phyloP scores from a whole-genome alignment of 2,113 vertebrate genomes.

The Chaenogobius annularis region DNA sequence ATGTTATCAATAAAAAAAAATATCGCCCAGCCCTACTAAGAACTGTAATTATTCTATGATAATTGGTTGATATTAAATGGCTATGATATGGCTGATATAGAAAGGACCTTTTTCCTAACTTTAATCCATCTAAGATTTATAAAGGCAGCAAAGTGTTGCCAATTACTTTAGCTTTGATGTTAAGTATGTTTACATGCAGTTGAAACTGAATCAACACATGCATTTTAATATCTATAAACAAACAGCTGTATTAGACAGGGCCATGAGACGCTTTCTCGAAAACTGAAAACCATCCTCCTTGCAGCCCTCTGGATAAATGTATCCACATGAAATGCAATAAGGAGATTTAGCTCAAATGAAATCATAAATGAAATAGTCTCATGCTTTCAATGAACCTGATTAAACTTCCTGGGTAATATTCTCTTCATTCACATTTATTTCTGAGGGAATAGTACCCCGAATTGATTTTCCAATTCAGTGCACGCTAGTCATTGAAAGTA shows the following conservation, averaged over 20 bases:
- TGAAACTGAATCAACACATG: neutral
- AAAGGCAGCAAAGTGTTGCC: neutral
- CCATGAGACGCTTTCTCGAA: neutral
- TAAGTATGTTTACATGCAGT: neutral
- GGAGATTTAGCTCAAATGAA: conserved; percentile 12
- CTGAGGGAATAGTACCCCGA: neutral
- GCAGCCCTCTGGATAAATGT: conserved; percentile 6
- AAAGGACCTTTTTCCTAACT: no score
- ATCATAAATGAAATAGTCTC: conserved; percentile 23
- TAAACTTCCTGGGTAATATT: conserved; percentile 9
- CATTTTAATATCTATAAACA: neutral
- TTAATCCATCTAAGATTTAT: neutral
- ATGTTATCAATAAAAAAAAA: no score
- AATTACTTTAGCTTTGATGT: neutral
- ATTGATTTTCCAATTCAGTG: conserved; percentile 24
- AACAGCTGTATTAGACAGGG: conserved; percentile 1
- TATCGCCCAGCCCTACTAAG: neutral
- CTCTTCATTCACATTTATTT: conserved; percentile 27
- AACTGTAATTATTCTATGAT: neutral
- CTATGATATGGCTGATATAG: no score
- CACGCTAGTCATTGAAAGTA: neutral
- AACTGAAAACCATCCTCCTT: neutral
- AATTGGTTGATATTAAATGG: no score
- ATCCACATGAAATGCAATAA: neutral
- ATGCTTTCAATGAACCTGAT: conserved; percentile 14